Conservation (phyloP, 2,797 vertebrate genomes). For the Margarornis squamiger region DNA sequence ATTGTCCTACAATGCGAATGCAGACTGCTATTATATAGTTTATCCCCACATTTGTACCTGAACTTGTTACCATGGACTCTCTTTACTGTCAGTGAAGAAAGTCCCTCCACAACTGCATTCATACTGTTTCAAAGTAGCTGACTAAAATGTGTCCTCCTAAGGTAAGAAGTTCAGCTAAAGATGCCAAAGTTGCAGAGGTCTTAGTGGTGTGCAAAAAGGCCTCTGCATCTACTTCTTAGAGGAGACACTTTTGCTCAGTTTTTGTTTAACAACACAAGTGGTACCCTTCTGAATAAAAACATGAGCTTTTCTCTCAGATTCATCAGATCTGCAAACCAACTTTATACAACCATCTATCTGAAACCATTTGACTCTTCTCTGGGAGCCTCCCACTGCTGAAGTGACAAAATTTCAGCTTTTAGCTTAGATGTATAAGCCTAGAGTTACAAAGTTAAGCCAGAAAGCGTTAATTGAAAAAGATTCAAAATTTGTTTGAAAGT, state of each 20-base stretch:
- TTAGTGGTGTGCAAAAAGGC: not conserved
- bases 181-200: not conserved
- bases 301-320: not conserved
- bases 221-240: not conserved
- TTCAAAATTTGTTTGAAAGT: not conserved
- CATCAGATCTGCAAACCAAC: not conserved
- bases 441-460: not conserved
- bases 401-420: not conserved
- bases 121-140: not conserved
- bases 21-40: not conserved
- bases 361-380: not conserved
- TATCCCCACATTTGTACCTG: not conserved
- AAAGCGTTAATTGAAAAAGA: not conserved
- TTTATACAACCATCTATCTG: not conserved
- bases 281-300: not conserved
- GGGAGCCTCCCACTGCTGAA: not conserved
- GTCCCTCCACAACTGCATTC: not conserved
- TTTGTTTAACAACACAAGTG: not conserved
- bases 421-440: not conserved
- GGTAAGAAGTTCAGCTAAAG: not conserved
- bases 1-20: not conserved
- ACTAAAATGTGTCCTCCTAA: not conserved
- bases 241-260: not conserved
- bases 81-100: not conserved
- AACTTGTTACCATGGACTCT: not conserved